Evolutionary conservation across 2,113 vertebrate species (phyloP).

Genomic region (Atlantisia rogersi): DNA sequence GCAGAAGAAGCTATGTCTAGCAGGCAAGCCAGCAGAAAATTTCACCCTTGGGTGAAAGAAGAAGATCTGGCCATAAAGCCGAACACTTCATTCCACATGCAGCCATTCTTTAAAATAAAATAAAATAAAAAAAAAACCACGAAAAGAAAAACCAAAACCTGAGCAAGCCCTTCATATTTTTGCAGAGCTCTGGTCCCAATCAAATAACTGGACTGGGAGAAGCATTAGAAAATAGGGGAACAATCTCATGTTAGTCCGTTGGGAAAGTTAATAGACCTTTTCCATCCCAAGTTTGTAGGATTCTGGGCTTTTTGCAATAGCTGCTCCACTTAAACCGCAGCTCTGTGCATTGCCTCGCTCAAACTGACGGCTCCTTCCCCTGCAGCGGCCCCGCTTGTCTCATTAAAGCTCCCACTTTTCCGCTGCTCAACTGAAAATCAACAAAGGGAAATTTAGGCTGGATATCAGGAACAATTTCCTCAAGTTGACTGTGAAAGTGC

Average conservation of each 20-base stretch:
- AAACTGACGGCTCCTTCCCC: conserved; percentile 60
- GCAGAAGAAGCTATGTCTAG: not conserved
- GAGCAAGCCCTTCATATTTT: not conserved
- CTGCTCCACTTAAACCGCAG: conserved; percentile 20
- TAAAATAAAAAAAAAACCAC: not conserved
- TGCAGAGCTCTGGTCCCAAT: conserved; percentile 49
- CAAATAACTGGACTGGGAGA: conserved; percentile 57
- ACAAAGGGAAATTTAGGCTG: conserved; percentile 60
- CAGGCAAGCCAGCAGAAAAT: not conserved
- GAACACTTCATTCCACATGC: not conserved
- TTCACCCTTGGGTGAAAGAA: not conserved
- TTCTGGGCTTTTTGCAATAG: conserved; percentile 1
- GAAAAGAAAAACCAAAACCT: not conserved
- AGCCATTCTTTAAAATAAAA: not conserved
- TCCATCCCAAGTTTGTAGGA: conserved; percentile 43
- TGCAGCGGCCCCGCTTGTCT: conserved; percentile 44
- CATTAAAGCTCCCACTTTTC: conserved; percentile 69
- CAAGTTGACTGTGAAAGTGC: conserved; percentile 35
- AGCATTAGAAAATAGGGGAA: conserved; percentile 48
- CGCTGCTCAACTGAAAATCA: conserved; percentile 53
- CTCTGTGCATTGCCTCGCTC: conserved; percentile 52
- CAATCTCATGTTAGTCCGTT: not conserved
- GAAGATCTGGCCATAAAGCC: not conserved
- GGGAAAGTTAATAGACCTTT: conserved; percentile 55
- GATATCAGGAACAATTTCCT: conserved; percentile 60